A percentile compares a stretch with the other conserved stretches of the same genome.
phyloP scores from a whole-genome alignment of 2,888 invertebrate genomes.

The Lycia hirtaria region DNA sequence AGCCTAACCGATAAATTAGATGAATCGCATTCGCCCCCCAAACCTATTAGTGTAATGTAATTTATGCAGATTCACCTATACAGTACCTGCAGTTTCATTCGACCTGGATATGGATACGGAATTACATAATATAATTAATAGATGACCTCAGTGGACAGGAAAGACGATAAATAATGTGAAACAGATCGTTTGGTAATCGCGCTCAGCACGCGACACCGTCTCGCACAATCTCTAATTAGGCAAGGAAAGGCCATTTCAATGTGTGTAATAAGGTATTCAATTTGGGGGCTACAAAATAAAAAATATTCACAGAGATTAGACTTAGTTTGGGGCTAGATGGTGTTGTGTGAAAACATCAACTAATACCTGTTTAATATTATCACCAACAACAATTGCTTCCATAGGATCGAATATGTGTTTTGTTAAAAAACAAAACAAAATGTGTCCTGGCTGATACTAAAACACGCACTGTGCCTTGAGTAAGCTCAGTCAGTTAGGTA shows the following conservation, averaged over 20 bases:
- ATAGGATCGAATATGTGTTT: too few relatives aligned
- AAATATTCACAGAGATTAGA: too few relatives aligned
- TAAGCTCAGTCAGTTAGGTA: too few relatives aligned
- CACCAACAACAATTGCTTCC: too few relatives aligned
- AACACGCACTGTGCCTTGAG: too few relatives aligned
- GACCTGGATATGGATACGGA: conserved; percentile 21
- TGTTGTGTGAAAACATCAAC: too few relatives aligned
- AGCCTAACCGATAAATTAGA: too few relatives aligned
- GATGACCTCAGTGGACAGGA: conserved; percentile 28
- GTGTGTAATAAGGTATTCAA: conserved; percentile 5
- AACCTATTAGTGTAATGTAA: neutral
- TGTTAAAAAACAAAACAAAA: too few relatives aligned
- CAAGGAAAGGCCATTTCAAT: conserved; percentile 28
- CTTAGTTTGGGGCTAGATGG: too few relatives aligned
- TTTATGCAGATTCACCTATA: conserved; percentile 9
- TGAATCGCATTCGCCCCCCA: neutral
- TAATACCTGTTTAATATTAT: too few relatives aligned
- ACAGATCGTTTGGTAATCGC: conserved; percentile 35
- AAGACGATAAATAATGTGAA: conserved; percentile 34
- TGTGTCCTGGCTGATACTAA: too few relatives aligned
- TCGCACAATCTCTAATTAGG: conserved; percentile 40
- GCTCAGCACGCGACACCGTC: conserved; percentile 36
- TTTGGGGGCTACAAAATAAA: conserved; percentile 7
- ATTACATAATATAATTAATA: conserved; percentile 21
- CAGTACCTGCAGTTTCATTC: conserved; percentile 17